phyloP scores from a whole-genome alignment of 1,140 invertebrate species.

The Euwallacea similis region DNA sequence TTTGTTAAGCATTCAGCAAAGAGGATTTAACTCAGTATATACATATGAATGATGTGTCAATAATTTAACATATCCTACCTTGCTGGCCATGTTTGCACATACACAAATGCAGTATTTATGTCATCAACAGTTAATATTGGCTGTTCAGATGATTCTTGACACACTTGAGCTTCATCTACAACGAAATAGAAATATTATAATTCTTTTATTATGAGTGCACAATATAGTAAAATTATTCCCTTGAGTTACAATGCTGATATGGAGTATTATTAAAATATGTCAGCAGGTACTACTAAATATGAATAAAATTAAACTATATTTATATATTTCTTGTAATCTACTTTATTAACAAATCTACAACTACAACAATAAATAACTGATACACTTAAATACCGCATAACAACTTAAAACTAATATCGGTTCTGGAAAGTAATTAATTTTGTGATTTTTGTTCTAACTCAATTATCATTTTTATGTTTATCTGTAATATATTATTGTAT shows the following conservation, averaged over 20 bases:
- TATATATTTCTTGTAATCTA: neutral
- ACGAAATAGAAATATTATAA: neutral
- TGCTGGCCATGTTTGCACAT: conserved; percentile 53
- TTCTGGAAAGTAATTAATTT: too few relatives aligned
- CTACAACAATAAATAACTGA: neutral
- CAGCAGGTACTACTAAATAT: neutral
- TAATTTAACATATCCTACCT: conserved; percentile 41
- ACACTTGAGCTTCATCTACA: conserved; percentile 52
- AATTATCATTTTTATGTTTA: too few relatives aligned
- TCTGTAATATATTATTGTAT: too few relatives aligned
- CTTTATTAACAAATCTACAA: neutral
- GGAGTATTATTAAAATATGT: neutral
- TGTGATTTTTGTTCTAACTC: too few relatives aligned
- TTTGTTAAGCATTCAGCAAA: neutral
- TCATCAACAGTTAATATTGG: conserved; percentile 49
- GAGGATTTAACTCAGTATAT: too few relatives aligned
- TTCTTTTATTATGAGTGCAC: conserved; percentile 1
- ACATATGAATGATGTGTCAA: too few relatives aligned
- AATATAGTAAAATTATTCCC: conserved; percentile 1
- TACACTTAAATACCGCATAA: too few relatives aligned
- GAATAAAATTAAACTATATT: neutral
- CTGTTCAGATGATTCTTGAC: conserved; percentile 49
- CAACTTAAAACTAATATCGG: too few relatives aligned
- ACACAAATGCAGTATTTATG: conserved; percentile 49
- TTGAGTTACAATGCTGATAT: neutral